Conservation (phyloP, 2,888 invertebrate species). For the Sphaerophoria taeniata region DNA sequence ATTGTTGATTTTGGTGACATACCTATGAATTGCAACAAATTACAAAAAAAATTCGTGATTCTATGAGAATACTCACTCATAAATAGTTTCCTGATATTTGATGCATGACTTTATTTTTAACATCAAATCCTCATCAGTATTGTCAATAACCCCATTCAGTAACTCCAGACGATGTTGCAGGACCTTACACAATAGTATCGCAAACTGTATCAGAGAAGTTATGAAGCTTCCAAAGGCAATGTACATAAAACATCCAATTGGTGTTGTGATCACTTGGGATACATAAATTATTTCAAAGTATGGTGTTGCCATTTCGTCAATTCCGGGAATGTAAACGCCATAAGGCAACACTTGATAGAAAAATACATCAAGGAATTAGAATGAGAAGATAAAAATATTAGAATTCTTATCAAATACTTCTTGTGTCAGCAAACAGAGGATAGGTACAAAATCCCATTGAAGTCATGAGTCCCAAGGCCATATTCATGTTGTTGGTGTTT, state of each 20-base stretch:
- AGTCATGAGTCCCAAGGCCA: conserved; percentile 72
- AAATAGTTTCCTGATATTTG: conserved; percentile 78
- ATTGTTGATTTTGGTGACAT: conserved; percentile 75
- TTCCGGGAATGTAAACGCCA: conserved; percentile 77
- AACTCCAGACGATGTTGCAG: conserved; percentile 77
- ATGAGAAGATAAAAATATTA: not conserved
- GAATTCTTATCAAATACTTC: conserved; percentile 1
- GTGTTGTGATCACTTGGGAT: conserved; percentile 77
- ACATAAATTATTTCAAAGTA: conserved; percentile 77
- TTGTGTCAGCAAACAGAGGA: conserved; percentile 69
- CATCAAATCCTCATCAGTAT: conserved; percentile 54
- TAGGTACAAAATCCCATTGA: conserved; percentile 69
- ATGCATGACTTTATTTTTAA: conserved; percentile 78
- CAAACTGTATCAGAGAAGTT: conserved; percentile 78
- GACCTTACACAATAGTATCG: conserved; percentile 77
- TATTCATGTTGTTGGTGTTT: conserved; percentile 66
- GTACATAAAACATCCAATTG: conserved; percentile 80
- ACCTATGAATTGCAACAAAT: conserved; percentile 44
- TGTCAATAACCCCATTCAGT: conserved; percentile 52
- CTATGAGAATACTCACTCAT: conserved; percentile 74
- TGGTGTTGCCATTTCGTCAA: conserved; percentile 77
- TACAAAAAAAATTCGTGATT: not conserved
- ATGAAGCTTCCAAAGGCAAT: conserved; percentile 78
- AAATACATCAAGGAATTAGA: not conserved
- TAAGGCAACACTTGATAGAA: conserved; percentile 77